Evolutionary conservation across 2,888 invertebrate species (phyloP).

Genomic region (Drosophila limbata): DNA sequence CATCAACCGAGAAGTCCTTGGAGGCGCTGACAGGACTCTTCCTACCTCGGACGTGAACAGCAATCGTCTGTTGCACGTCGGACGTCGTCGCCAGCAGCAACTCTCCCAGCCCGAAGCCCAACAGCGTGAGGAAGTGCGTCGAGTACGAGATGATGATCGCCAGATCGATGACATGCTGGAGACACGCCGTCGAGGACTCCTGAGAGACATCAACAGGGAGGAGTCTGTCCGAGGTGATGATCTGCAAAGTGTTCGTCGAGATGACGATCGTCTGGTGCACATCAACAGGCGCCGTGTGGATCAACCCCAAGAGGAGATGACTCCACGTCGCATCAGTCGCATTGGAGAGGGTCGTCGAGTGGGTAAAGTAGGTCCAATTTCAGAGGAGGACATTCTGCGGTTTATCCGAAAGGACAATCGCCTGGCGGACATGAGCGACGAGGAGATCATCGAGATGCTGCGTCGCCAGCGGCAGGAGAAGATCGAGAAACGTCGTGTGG

Average conservation of each 20-base stretch:
- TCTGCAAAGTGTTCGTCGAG: conserved; percentile 1
- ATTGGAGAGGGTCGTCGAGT: conserved; percentile 61
- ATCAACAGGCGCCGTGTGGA: conserved; percentile 17
- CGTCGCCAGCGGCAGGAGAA: conserved; percentile 40
- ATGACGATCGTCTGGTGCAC: conserved; percentile 16
- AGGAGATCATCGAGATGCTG: conserved; percentile 62
- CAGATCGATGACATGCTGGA: conserved; percentile 1
- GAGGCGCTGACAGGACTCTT: conserved; percentile 14
- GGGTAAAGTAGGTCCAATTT: conserved; percentile 12
- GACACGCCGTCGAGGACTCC: background rate
- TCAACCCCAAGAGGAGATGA: background rate
- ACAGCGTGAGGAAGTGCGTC: conserved; percentile 26
- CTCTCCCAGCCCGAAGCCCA: conserved; percentile 12
- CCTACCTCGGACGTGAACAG: conserved; percentile 50
- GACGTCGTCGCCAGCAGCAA: conserved; percentile 63
- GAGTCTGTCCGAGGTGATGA: background rate
- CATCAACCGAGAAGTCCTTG: background rate
- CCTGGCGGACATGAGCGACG: conserved; percentile 44
- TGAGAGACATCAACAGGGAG: background rate
- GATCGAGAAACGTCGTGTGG: background rate
- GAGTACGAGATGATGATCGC: background rate
- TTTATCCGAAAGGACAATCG: conserved; percentile 60
- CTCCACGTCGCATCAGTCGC: conserved; percentile 31
- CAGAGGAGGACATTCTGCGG: conserved; percentile 55
- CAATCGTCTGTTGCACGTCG: conserved; percentile 57